Conservation (phyloP, 1,140 invertebrate species). For the Heliconius eleuchia region DNA sequence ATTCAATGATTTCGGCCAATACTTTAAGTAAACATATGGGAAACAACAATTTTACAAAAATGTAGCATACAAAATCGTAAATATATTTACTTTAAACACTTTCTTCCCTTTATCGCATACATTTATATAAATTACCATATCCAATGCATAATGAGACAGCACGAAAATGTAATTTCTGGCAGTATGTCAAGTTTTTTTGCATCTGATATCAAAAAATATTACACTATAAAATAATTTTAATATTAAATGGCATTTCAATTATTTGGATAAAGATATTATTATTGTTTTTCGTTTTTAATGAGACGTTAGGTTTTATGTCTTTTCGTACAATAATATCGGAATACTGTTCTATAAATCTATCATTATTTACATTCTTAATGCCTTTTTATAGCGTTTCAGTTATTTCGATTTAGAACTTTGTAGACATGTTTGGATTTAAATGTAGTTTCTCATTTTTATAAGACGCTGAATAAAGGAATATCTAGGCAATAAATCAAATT, state of each 20-base stretch:
- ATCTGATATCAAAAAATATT: background rate
- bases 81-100: background rate
- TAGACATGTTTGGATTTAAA: constrained; percentile 28
- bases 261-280: background rate
- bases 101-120: background rate
- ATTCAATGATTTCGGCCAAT: no score
- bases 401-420: background rate
- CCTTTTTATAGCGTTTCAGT: background rate
- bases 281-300: background rate
- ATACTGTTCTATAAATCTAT: background rate
- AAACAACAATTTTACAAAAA: no score
- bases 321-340: background rate
- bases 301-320: background rate
- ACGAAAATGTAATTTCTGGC: background rate
- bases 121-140: background rate
- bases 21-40: no score
- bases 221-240: background rate
- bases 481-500: constrained; percentile 38
- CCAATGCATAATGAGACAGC: background rate
- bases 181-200: background rate
- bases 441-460: constrained; percentile 30
- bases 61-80: background rate
- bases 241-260: background rate
- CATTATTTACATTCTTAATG: background rate
- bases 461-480: constrained; percentile 35